phyloP scores from a whole-genome alignment of 2,113 vertebrate genomes.

The Ophthalmolycus amberensis region DNA sequence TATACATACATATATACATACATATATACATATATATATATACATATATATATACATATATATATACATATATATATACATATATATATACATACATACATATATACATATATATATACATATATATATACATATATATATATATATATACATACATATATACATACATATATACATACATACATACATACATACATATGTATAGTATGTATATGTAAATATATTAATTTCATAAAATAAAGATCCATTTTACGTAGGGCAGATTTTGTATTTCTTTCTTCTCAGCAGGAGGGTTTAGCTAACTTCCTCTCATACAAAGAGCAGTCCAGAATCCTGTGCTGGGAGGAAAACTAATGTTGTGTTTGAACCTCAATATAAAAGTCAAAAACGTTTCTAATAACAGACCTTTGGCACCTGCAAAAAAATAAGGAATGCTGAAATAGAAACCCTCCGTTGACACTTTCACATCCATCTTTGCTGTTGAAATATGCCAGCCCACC shows the following conservation, averaged over 20 bases:
- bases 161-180: too few species aligned
- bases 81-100: too few species aligned
- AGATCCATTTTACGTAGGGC: not conserved
- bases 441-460: not conserved
- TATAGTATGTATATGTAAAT: not conserved
- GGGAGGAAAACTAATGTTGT: not conserved
- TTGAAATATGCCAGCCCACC: not conserved
- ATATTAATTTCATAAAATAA: not conserved
- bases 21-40: too few species aligned
- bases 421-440: not conserved
- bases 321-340: constrained; percentile 28
- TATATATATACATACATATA: too few species aligned
- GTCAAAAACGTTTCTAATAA: constrained; percentile 13
- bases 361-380: not conserved
- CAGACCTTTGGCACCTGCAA: not conserved
- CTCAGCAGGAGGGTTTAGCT: not conserved
- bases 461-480: not conserved
- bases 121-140: too few species aligned
- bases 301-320: constrained; percentile 18
- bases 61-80: too few species aligned
- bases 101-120: too few species aligned
- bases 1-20: too few species aligned
- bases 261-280: constrained; percentile 4
- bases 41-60: too few species aligned
- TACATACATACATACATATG: too few species aligned